Evolutionary conservation across 2,797 vertebrate genomes (phyloP).

Genomic region (Clangula hyemalis): DNA sequence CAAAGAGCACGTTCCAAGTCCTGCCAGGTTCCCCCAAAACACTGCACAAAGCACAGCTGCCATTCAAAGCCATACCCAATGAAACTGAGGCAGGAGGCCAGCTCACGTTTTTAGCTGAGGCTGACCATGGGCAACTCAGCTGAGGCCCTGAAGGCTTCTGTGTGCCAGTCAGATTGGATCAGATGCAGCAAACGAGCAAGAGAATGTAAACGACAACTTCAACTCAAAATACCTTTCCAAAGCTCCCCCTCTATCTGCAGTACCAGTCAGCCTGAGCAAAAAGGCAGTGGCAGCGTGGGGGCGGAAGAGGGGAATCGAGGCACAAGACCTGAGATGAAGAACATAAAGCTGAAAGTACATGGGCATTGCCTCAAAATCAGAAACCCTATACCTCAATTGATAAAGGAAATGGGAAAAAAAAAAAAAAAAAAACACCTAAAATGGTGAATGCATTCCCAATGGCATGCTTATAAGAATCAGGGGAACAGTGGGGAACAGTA

Average conservation of each 20-base stretch:
- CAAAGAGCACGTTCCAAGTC: neutral
- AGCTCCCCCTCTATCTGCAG: neutral
- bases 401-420: neutral
- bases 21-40: neutral
- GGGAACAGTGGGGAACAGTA: neutral
- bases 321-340: neutral
- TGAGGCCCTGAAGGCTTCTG: conserved; percentile 12
- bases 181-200: neutral
- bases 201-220: conserved; percentile 32
- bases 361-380: neutral
- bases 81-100: conserved; percentile 3
- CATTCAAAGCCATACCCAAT: neutral
- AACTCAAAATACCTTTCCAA: neutral
- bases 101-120: neutral
- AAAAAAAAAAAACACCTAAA: no score
- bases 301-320: neutral
- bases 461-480: neutral
- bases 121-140: neutral
- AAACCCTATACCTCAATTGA: rapidly evolving
- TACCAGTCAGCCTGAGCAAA: neutral
- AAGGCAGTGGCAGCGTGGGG: neutral
- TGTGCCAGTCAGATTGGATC: conserved; percentile 54
- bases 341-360: neutral
- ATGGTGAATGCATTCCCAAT: neutral
- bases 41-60: conserved; percentile 11